Base-by-base conservation (phyloP, 2,888 invertebrate species). In the Sarcophaga rosellei region DNA sequence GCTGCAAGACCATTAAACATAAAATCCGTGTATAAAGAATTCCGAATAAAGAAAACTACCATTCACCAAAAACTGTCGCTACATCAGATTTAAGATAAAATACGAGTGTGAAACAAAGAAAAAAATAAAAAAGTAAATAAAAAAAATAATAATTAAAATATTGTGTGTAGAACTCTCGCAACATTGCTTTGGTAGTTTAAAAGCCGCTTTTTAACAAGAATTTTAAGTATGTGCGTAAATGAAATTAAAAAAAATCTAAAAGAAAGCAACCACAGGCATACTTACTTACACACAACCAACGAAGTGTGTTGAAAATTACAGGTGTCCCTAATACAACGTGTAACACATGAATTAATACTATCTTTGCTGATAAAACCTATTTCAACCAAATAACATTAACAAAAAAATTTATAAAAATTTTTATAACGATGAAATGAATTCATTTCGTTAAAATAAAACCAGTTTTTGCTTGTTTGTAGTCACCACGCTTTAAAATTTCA, bases 171-270 rank as follows among this genome's bases (percentile, higher is more conserved):
- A 25, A 44, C 66, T 5, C 62, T 44, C 63, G 3, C 23, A 62
- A 62, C 15, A 74, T n/a, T 59, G 44, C 44, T 61, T 77, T 12
- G 21, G 45, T 12, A 45, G n/a, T 25, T 68, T 45, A 63, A 47
- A 75, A 45, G 66, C 44, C 25, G 61, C 23, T 45, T 59, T 59
- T 68, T 69, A 45, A 66, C 35, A 68, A 77, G 61, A 69, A 61
- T 69, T 77, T 23, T 10, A 47, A 69, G 23, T 23, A 69, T 47
- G 47, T 77, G 77, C 69, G 59, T 66, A 15, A 21, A 73, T n/a
- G 45, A 35, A 35, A 21, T 12, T 4, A 57, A 35, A 57, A 25
- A 20, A 17, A 53, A 17, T 17, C 12, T 12, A 53, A 53, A 53
- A 53, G 53, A 12, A 53, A 15, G 17, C 3, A 53, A 53, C 8